Percentiles rank a stretch among this genome's conserved stretches.
Conservation (phyloP, 1,140 invertebrate species). For the Lanistes nyassanus region DNA sequence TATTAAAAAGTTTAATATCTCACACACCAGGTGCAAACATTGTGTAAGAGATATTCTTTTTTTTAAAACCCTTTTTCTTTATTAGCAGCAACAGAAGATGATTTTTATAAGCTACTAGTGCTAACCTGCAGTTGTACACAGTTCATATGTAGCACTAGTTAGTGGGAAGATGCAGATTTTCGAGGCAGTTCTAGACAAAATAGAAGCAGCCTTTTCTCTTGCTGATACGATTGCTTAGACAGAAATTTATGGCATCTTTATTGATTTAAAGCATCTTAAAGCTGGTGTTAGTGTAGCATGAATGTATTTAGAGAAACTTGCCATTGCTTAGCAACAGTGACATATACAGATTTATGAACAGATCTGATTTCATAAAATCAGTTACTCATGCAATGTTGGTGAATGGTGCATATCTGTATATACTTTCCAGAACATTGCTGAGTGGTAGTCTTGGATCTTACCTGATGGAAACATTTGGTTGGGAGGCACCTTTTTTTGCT, state of each 20-base stretch:
- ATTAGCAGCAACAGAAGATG: not conserved
- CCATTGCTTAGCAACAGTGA: not conserved
- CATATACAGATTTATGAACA: not conserved
- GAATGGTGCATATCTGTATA: not conserved
- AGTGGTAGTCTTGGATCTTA: slow-evolving; percentile 8
- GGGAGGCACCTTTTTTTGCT: not conserved
- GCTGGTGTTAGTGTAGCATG: not conserved
- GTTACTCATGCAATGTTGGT: too few relatives aligned
- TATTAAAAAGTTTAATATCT: not conserved
- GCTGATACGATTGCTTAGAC: not conserved
- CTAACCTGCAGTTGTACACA: not conserved
- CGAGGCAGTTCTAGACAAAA: not conserved
- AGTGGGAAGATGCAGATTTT: too few relatives aligned
- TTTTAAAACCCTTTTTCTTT: not conserved
- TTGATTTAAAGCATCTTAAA: not conserved
- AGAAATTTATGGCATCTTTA: not conserved
- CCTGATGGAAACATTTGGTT: not conserved
- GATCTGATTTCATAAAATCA: too few relatives aligned
- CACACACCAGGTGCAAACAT: not conserved
- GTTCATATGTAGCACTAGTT: too few relatives aligned
- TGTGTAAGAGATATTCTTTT: not conserved
- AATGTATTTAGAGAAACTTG: not conserved
- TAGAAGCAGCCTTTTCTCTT: not conserved
- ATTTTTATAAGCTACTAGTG: not conserved
- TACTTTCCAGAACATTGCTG: not conserved